A percentile compares a stretch with the other conserved stretches of the same genome.
Evolutionary conservation across 1,140 invertebrate genomes (phyloP).

Genomic region (Drosophila novamexicana): DNA sequence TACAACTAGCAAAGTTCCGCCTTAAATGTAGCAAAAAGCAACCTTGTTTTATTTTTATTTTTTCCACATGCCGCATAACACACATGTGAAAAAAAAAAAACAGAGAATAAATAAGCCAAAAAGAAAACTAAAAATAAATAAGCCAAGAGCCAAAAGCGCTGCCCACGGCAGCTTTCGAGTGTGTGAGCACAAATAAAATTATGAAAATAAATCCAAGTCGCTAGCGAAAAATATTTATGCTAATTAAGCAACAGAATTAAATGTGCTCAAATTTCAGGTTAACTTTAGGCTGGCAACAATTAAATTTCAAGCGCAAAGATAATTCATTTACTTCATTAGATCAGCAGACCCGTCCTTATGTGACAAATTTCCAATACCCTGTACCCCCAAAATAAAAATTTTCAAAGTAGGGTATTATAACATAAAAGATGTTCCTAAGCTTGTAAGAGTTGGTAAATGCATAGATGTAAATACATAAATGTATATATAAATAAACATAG

Average conservation of each 20-base stretch:
- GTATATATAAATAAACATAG: too few relatives aligned
- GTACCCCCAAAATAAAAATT: not conserved
- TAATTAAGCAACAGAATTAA: slow-evolving; percentile 52
- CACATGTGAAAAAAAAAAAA: slow-evolving; percentile 44
- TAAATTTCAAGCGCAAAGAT: slow-evolving; percentile 46
- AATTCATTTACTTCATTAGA: slow-evolving; percentile 57
- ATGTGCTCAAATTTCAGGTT: slow-evolving; percentile 7
- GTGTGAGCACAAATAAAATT: slow-evolving; percentile 43
- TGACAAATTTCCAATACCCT: not conserved
- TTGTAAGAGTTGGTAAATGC: too few relatives aligned
- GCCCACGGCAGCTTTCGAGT: slow-evolving; percentile 32
- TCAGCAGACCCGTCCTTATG: slow-evolving; percentile 15
- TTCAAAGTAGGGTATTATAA: not conserved
- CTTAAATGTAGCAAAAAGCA: slow-evolving; percentile 50
- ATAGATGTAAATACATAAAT: too few relatives aligned
- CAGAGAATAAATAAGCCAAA: slow-evolving; percentile 33
- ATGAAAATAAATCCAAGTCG: slow-evolving; percentile 43
- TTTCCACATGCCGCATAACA: slow-evolving; percentile 22
- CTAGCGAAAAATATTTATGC: slow-evolving; percentile 50
- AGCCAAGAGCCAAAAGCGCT: slow-evolving; percentile 65
- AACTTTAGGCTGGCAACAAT: slow-evolving; percentile 13
- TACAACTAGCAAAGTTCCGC: slow-evolving; percentile 59
- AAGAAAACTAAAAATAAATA: slow-evolving; percentile 69
- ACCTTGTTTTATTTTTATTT: slow-evolving; percentile 43
- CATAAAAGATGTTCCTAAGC: too few relatives aligned